Evolutionary conservation across 2,888 invertebrate species (phyloP), one percentile per base, ranked within the genome.

Genomic region (Glaucopsyche alexis): DNA sequence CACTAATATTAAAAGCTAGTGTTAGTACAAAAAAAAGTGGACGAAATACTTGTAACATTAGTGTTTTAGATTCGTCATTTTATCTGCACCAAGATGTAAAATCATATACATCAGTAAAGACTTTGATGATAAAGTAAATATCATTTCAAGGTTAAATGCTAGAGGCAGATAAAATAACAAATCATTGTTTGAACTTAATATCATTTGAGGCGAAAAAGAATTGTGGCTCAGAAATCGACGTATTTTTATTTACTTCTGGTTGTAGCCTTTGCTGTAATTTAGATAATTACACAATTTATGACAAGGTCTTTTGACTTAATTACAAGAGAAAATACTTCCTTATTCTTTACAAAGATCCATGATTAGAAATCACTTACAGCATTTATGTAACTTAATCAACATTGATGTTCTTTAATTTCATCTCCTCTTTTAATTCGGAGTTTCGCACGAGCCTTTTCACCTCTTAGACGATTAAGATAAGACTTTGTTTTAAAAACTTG

Each of bases 1-100:
- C 93, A 92, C 93, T 93, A 93, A 93, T 89, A 87, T 91, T 91
- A 91, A 89, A 91, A 91, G 87, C 89, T 92, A 90, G 88, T 85
- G 87, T 82, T 82, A 76, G 76, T 55, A 74, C 74, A 75, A 78
- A 77, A 71, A 65, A 74, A 73, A 73, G 52, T 71, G 69, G 71
- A 74, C 72, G 75, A 74, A 76, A 76, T 42, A 55, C 45, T 19
- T 69, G 29, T 69, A 69, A 69, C 69, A 49, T 69, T 69, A 49
- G 16, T 38, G 60, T 60, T 19, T 60, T 13, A 13, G 60, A 29
- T 60, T 29, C 60, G 60, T 60, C 60, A 60, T 60, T 60, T 60
- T 29, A 13, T 6, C 11, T 60, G 29, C 60, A 6, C 13, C 13
- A 7, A 60, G 29, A 60, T 38, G 14, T 60, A 5, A 29, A 60